Percentiles rank a stretch among this genome's conserved stretches.
These are phyloP conservation scores for Acleris literana DNA, from an alignment of 2,888 invertebrate species.

Conservation along the genomic window DNA sequence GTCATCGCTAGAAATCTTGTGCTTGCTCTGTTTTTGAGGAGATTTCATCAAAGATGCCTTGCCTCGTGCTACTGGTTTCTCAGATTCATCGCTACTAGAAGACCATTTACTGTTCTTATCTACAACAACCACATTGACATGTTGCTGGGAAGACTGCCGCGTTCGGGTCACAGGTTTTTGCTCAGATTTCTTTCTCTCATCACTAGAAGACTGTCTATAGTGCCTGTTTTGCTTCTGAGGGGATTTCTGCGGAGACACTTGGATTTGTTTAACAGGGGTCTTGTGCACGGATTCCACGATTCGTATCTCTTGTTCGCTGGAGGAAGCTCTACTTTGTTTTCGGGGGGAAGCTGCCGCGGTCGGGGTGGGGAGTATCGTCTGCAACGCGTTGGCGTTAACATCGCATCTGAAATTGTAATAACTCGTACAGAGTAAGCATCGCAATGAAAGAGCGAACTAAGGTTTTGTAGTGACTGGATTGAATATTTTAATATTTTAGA, in stretches of 20 bases:
- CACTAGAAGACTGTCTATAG: background rate
- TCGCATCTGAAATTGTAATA: conserved; percentile 17
- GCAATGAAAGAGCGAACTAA: too few relatives aligned
- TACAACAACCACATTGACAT: background rate
- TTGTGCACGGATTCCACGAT: background rate
- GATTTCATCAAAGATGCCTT: too few relatives aligned
- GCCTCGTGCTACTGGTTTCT: background rate
- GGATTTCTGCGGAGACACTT: background rate
- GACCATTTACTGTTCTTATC: background rate
- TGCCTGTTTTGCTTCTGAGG: background rate
- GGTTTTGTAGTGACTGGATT: too few relatives aligned
- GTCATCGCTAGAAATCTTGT: too few relatives aligned
- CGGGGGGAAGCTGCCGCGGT: background rate
- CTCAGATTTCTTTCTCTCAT: background rate
- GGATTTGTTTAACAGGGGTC: background rate
- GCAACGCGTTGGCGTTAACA: conserved; percentile 16
- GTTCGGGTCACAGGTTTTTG: background rate
- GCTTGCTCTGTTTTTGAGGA: too few relatives aligned
- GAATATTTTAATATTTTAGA: too few relatives aligned
- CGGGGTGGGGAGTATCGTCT: background rate
- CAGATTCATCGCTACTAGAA: background rate
- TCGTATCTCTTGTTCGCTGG: conserved; percentile 9
- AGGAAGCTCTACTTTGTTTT: conserved; percentile 7
- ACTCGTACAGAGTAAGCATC: too few relatives aligned
- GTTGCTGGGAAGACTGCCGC: background rate